Evolutionary conservation across 2,113 vertebrate species (phyloP).

Genomic region (Archilochus colubris): DNA sequence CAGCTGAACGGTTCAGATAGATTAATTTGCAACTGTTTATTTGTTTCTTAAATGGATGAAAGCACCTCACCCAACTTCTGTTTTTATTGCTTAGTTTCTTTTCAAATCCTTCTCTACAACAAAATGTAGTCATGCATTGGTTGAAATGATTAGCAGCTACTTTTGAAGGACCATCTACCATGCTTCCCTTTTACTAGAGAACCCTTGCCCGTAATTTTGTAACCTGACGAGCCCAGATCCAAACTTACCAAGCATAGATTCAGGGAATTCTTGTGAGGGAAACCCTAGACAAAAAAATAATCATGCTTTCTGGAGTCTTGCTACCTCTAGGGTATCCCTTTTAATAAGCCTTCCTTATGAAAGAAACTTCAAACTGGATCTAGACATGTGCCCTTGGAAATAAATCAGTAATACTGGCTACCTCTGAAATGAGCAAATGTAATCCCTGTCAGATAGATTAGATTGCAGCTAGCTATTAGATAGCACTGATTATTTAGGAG

Average conservation of each 20-base stretch:
- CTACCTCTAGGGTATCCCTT: background rate
- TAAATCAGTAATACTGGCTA: background rate
- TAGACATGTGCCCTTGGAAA: background rate
- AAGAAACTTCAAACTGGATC: background rate
- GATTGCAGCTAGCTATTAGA: background rate
- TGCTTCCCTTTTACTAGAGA: background rate
- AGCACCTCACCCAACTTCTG: background rate
- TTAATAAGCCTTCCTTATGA: background rate
- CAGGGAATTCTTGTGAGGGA: background rate
- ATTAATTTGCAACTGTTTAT: background rate
- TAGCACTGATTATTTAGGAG: background rate
- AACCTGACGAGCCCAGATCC: background rate
- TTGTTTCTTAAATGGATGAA: background rate
- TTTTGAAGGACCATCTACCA: background rate
- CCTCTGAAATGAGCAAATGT: background rate
- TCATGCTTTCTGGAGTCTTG: background rate
- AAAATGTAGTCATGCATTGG: background rate
- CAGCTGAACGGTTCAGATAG: background rate
- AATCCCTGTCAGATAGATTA: background rate
- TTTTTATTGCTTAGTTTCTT: background rate
- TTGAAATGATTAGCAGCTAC: background rate
- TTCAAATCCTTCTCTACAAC: background rate
- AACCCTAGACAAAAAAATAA: background rate
- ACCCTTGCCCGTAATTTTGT: background rate
- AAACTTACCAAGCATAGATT: background rate